Evolutionary conservation across 2,888 invertebrate genomes (phyloP).

Genomic region (Eretmocerus hayati): DNA sequence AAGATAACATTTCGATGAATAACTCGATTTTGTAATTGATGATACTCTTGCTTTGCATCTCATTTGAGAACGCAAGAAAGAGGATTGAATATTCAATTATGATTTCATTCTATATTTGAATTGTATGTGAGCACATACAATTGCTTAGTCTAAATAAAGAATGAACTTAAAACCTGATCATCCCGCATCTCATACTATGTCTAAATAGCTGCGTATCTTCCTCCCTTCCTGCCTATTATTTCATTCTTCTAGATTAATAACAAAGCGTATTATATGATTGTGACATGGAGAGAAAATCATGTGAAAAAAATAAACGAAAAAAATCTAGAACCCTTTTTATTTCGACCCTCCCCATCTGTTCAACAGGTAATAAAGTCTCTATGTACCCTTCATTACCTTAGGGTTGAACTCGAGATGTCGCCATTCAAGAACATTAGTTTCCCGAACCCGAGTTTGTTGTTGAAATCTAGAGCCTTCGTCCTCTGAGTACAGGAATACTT

Average conservation of each 20-base stretch:
- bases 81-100: constrained; percentile 21
- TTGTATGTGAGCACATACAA: constrained; percentile 21
- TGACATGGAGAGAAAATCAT: constrained; percentile 31
- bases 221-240: constrained; percentile 32
- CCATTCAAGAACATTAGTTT: no score
- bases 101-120: constrained; percentile 23
- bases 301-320: constrained; percentile 28
- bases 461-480: no score
- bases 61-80: constrained; percentile 16
- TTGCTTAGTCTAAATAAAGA: constrained; percentile 15
- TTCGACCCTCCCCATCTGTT: no score
- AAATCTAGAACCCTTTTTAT: no score
- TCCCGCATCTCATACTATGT: constrained; percentile 29
- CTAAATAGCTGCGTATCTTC: no score
- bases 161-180: constrained; percentile 23
- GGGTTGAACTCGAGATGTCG: no score
- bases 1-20: constrained; percentile 11
- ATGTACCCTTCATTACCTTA: no score
- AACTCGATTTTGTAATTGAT: constrained; percentile 8
- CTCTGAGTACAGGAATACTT: no score
- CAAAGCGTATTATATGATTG: constrained; percentile 32
- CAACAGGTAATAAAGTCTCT: no score
- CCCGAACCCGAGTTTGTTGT: no score
- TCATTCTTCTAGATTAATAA: constrained; percentile 36
- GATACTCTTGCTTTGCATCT: constrained; percentile 15